phyloP scores from a whole-genome alignment of 2,888 invertebrate genomes.

The Clusia tigrina region DNA sequence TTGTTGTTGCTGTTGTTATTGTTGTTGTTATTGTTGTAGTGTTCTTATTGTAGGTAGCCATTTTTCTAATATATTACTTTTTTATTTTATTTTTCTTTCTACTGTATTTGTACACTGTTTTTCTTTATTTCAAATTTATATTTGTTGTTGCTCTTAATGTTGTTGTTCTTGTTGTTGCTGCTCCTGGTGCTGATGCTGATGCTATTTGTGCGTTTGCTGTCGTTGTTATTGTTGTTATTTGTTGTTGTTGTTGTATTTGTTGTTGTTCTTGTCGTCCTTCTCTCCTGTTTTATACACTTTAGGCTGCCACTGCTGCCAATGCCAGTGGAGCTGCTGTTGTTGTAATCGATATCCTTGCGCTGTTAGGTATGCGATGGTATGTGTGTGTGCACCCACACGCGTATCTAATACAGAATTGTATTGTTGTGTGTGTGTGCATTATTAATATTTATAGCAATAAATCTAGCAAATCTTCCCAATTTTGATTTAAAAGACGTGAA shows the following conservation, averaged over 20 bases:
- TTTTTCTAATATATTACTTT: not conserved
- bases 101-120: not conserved
- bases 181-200: too few relatives aligned
- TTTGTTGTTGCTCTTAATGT: too few relatives aligned
- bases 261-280: not conserved
- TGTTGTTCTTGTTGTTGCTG: too few relatives aligned
- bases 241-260: constrained; percentile 16
- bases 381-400: not conserved
- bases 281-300: not conserved
- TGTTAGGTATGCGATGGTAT: constrained; percentile 2
- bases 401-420: not conserved
- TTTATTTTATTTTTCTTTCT: constrained; percentile 2
- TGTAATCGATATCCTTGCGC: constrained; percentile 25
- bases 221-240: constrained; percentile 7
- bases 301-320: not conserved
- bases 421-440: constrained; percentile 8
- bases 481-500: constrained; percentile 16
- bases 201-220: too few relatives aligned
- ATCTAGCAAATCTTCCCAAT: constrained; percentile 21
- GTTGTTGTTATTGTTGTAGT: too few relatives aligned
- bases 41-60: not conserved
- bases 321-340: constrained; percentile 9
- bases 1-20: too few relatives aligned
- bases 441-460: constrained; percentile 22
- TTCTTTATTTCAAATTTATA: too few relatives aligned